Percentiles rank a stretch among this genome's conserved stretches.
Conservation (phyloP, 1,140 invertebrate genomes). For the Ostrea denselamellosa region DNA sequence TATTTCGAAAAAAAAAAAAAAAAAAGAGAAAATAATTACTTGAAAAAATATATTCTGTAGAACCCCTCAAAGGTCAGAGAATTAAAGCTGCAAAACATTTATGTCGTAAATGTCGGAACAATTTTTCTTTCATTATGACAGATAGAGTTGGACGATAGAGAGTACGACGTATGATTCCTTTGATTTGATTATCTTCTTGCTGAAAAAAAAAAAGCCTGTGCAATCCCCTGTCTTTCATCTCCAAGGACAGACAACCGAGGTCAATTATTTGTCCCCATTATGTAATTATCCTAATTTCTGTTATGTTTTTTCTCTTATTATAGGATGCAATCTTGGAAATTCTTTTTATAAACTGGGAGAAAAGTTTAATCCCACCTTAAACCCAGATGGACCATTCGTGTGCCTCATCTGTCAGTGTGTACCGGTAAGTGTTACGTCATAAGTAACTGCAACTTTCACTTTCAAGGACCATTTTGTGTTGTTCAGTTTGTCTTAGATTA, state of each 20-base stretch:
- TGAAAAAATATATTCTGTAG: background rate
- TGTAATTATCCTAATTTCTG: background rate
- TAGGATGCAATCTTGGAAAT: slow-evolving; percentile 2
- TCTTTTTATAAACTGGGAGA: slow-evolving; percentile 30
- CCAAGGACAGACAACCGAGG: too few relatives aligned
- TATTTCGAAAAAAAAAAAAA: background rate
- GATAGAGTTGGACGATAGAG: too few relatives aligned
- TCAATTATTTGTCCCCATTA: background rate
- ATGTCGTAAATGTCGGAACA: background rate
- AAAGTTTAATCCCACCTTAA: slow-evolving; percentile 31
- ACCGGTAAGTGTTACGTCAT: background rate
- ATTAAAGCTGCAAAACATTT: background rate
- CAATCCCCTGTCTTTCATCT: background rate
- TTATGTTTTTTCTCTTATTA: background rate
- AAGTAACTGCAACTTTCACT: background rate
- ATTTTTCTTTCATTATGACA: background rate
- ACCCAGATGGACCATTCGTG: background rate
- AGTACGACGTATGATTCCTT: too few relatives aligned
- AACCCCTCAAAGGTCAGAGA: background rate
- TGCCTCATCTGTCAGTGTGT: slow-evolving; percentile 23
- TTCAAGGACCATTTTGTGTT: background rate
- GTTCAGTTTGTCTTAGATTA: background rate
- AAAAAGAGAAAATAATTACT: background rate
- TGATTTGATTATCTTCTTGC: too few relatives aligned
- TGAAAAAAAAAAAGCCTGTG: background rate